These are phyloP conservation scores for Noctua pronuba DNA, from an alignment of 2,888 invertebrate genomes.

Conservation along the genomic window DNA sequence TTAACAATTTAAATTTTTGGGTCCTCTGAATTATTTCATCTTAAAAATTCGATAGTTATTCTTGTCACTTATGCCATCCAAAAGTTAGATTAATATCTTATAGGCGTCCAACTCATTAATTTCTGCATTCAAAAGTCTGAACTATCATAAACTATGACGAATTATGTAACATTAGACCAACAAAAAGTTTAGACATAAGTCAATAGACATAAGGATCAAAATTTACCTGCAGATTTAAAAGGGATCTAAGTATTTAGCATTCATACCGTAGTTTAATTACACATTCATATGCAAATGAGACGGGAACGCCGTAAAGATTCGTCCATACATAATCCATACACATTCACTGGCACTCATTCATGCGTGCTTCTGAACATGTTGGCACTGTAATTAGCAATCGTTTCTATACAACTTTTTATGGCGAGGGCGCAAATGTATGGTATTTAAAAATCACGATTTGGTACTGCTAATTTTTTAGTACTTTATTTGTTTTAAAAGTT, in stretches of 20 bases:
- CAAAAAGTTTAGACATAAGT: slow-evolving; percentile 23
- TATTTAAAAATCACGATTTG: slow-evolving; percentile 52
- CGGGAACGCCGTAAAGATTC: slow-evolving; percentile 86
- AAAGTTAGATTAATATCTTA: slow-evolving; percentile 30
- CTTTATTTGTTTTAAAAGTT: slow-evolving; percentile 45
- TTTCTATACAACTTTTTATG: slow-evolving; percentile 83
- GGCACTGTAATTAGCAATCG: slow-evolving; percentile 86
- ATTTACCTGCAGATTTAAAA: slow-evolving; percentile 68
- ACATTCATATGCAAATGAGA: slow-evolving; percentile 89
- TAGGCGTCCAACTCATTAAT: slow-evolving; percentile 27
- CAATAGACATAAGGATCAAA: slow-evolving; percentile 70
- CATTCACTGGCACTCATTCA: slow-evolving; percentile 85
- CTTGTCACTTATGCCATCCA: slow-evolving; percentile 9
- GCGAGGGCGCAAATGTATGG: slow-evolving; percentile 64
- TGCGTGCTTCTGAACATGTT: slow-evolving; percentile 85
- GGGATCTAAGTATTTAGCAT: slow-evolving; percentile 81
- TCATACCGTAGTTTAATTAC: slow-evolving; percentile 88
- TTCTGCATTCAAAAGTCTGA: slow-evolving; percentile 37
- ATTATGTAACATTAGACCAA: slow-evolving; percentile 27
- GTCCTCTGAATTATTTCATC: neutral
- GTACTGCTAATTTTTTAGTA: slow-evolving; percentile 39
- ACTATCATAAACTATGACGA: slow-evolving; percentile 26
- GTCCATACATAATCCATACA: slow-evolving; percentile 75
- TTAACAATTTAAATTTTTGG: neutral
- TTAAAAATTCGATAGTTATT: slow-evolving; percentile 21